A percentile compares a stretch with the other conserved stretches of the same genome.
Conservation (phyloP, 2,797 vertebrate species). For the Hephaestus fuliginosus region DNA sequence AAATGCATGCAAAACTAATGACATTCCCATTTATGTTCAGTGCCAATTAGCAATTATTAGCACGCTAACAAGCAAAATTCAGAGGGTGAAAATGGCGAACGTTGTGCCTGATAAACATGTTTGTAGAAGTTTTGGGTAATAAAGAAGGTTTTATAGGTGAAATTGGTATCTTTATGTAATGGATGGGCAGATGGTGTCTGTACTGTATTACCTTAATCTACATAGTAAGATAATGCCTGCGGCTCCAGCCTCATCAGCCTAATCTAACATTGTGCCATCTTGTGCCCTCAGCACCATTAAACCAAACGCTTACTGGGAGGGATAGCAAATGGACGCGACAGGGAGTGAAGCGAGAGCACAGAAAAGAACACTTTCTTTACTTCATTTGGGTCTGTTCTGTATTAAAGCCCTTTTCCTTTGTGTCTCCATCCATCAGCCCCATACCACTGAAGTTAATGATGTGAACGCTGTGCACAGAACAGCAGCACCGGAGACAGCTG, state of each 20-base stretch:
- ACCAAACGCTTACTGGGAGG: constrained; percentile 28
- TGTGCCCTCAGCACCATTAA: constrained; percentile 20
- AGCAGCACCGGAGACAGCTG: constrained; percentile 44
- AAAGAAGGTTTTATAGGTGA: background rate
- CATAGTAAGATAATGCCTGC: constrained; percentile 15
- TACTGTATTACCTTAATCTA: constrained; percentile 20
- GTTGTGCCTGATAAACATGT: background rate
- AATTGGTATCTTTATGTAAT: background rate
- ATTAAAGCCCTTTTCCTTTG: constrained; percentile 42
- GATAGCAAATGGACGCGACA: constrained; percentile 23
- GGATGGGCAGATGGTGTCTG: constrained; percentile 32
- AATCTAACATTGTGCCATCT: constrained; percentile 15
- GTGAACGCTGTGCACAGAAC: constrained; percentile 37
- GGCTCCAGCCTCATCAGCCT: constrained; percentile 18
- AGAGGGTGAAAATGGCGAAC: background rate
- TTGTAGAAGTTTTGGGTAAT: background rate
- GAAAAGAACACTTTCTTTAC: constrained; percentile 34
- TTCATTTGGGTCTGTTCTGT: constrained; percentile 33
- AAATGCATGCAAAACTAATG: too few relatives aligned
- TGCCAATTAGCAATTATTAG: background rate
- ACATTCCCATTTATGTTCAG: background rate
- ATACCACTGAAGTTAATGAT: constrained; percentile 52
- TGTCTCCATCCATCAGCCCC: constrained; percentile 52
- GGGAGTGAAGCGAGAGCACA: constrained; percentile 30
- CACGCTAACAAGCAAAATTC: background rate